Evolutionary conservation across 1,140 invertebrate genomes (phyloP), one percentile per base, ranked within the genome.

Genomic region (Archivesica marissinica): DNA sequence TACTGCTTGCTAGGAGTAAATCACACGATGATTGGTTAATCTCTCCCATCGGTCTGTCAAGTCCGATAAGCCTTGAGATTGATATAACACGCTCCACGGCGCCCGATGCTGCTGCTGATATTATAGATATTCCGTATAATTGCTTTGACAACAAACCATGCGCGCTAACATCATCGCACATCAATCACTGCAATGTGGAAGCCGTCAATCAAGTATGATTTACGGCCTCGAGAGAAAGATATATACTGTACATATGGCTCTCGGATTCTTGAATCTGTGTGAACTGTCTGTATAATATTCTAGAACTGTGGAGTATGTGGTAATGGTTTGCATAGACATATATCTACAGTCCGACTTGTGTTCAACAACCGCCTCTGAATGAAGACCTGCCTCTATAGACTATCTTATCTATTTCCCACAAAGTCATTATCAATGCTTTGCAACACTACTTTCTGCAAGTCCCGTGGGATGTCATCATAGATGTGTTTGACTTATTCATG

Each of bases 131-230:
- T 35, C 70, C 41, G 47, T 33, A 56, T 84, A 84, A 84, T 84
- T 75, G 54, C 70, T 76, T 84, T 52, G 81, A 84, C 81, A 76
- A 84, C 38, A 61, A 84, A 66, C 81, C 47, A 84, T 75, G 81
- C 81, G 52, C 50, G 81, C 72, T 33, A 56, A 44, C 81, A 76
- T 66, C 52, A 52, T 44, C 56, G 28, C 30, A 15, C 38, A 52
- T 84, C 81, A 84, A 76, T 84, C 81, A 84, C n/a, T 41, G 35
- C 20, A 66, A 84, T 75, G 70, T 50, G 54, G 13, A 2, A 35
- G 20, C 50, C 66, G 81, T 84, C 81, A 84, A 76, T 84, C 81
- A 84, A 25, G n/a, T 54, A 6, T 54, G 50, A 52, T 52, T 52
- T 4, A 20, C 50, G 3, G 50, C 50, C 50, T 52, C 23, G 17